Conservation (phyloP, 2,797 vertebrate genomes). For the Neoniphon sammara region DNA sequence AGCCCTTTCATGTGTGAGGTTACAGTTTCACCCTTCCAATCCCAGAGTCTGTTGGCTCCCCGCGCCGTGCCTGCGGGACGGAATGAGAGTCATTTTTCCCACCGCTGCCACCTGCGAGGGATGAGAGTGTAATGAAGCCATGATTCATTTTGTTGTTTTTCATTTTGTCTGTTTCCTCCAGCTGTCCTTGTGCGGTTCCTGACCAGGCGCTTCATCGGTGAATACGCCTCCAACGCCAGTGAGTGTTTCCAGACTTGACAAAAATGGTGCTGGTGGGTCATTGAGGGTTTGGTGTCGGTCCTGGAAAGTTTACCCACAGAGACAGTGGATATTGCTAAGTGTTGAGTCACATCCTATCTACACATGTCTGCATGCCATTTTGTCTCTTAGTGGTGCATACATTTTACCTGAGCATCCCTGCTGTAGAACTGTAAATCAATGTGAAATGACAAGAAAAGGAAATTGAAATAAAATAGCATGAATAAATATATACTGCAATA, state of each 20-base stretch:
- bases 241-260: constrained; percentile 62
- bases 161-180: constrained; percentile 42
- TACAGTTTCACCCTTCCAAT: constrained; percentile 52
- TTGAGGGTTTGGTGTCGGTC: neutral
- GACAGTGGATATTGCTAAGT: neutral
- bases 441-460: too few species aligned
- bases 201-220: constrained; percentile 81
- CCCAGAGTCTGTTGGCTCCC: constrained; percentile 37
- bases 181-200: constrained; percentile 81
- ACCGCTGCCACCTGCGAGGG: constrained; percentile 46
- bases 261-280: neutral
- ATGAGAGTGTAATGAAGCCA: constrained; percentile 33
- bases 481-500: too few species aligned
- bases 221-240: constrained; percentile 81
- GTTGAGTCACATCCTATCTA: neutral
- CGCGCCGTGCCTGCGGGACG: neutral
- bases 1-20: constrained; percentile 51
- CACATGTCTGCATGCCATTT: neutral
- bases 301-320: neutral
- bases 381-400: neutral
- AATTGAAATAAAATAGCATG: too few species aligned
- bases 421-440: too few species aligned
- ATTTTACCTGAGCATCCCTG: too few species aligned
- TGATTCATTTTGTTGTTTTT: constrained; percentile 51
- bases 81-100: constrained; percentile 10